phyloP scores from a whole-genome alignment of 2,797 vertebrate species.

The Pipistrellus nathusii region DNA sequence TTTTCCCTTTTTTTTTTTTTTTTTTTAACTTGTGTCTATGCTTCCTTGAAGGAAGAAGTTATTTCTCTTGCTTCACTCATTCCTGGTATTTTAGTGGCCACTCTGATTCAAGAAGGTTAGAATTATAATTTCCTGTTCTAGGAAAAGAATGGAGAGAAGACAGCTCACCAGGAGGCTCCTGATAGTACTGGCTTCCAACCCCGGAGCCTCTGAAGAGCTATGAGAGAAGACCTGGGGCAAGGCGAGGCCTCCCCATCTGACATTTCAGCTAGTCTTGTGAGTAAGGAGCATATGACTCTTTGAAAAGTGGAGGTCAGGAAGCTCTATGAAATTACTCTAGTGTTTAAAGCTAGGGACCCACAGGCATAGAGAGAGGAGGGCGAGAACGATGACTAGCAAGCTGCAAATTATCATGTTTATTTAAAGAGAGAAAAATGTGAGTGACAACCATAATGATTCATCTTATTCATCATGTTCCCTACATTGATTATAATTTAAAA shows the following conservation, averaged over 20 bases:
- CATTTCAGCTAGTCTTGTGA: constrained; percentile 78
- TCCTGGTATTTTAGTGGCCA: neutral
- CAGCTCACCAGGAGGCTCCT: neutral
- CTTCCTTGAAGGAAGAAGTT: neutral
- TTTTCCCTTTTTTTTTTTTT: neutral
- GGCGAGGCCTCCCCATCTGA: neutral
- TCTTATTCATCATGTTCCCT: neutral
- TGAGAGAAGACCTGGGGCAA: constrained; percentile 34
- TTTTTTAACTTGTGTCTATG: neutral
- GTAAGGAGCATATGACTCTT: constrained; percentile 80
- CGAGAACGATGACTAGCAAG: neutral
- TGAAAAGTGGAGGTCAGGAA: constrained; percentile 78
- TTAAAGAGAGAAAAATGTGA: constrained; percentile 58
- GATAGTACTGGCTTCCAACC: neutral
- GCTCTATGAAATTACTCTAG: constrained; percentile 77
- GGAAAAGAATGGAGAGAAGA: neutral
- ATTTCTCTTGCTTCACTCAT: neutral
- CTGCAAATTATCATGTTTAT: constrained; percentile 64
- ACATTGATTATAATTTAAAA: constrained; percentile 57
- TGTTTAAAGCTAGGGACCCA: constrained; percentile 49
- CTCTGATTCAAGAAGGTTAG: neutral
- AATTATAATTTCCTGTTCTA: neutral
- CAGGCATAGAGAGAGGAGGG: neutral
- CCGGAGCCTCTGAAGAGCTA: neutral
- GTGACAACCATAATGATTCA: neutral